Percentiles rank a stretch among this genome's conserved stretches.
phyloP scores from a whole-genome alignment of 2,113 vertebrate genomes.

The Setophaga coronata region DNA sequence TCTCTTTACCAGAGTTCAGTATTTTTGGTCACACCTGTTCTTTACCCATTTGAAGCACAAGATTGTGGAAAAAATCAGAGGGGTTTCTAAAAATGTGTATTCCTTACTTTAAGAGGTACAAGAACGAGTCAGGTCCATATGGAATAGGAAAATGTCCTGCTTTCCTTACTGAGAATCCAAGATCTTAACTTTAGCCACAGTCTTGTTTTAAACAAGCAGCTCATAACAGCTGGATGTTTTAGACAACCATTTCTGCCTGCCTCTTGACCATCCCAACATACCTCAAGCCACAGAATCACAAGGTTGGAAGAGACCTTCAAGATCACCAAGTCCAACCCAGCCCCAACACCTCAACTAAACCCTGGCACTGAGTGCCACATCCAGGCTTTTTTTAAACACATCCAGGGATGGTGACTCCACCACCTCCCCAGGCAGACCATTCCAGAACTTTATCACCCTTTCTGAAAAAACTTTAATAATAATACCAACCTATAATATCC shows the following conservation, averaged over 20 bases:
- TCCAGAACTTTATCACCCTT: neutral
- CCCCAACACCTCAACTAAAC: too few relatives aligned
- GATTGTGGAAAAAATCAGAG: neutral
- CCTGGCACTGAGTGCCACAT: fast-evolving
- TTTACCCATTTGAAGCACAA: neutral
- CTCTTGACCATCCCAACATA: neutral
- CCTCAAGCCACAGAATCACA: neutral
- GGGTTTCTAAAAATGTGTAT: neutral
- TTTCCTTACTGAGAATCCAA: neutral
- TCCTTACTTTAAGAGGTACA: neutral
- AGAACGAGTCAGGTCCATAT: neutral
- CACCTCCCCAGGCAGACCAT: too few relatives aligned
- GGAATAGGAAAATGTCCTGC: neutral
- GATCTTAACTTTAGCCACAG: neutral
- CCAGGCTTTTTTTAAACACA: neutral
- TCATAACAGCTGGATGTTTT: neutral
- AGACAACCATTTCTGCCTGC: neutral
- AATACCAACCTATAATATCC: neutral
- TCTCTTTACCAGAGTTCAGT: neutral
- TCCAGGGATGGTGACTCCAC: neutral
- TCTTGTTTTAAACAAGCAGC: neutral
- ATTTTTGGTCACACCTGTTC: neutral
- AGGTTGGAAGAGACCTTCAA: too few relatives aligned
- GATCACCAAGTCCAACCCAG: neutral
- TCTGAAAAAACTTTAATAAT: neutral